phyloP scores from a whole-genome alignment of 2,113 vertebrate species.

The Crocuta crocuta region DNA sequence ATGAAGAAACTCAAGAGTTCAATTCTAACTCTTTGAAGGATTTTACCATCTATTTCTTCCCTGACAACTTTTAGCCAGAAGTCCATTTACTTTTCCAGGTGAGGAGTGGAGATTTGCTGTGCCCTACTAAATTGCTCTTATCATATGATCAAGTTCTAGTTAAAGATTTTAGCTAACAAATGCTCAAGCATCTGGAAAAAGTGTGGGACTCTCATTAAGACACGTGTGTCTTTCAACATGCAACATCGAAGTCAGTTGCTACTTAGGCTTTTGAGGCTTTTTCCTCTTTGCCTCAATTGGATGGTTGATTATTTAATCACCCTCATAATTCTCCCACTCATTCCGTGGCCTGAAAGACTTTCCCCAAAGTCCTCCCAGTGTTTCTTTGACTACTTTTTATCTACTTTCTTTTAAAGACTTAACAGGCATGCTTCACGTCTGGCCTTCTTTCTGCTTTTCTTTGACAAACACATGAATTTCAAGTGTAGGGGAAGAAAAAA shows the following conservation, averaged over 20 bases:
- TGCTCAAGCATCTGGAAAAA: not conserved
- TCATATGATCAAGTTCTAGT: not conserved
- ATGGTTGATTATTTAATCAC: not conserved
- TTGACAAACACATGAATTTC: not conserved
- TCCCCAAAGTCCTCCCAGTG: not conserved
- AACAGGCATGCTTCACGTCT: not conserved
- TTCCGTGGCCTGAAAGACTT: not conserved
- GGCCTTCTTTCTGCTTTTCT: not conserved
- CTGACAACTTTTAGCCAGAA: not conserved
- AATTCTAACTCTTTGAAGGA: slow-evolving; percentile 38
- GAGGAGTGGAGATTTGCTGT: not conserved
- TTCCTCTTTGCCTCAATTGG: not conserved
- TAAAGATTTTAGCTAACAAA: slow-evolving; percentile 22
- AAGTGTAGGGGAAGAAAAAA: not conserved
- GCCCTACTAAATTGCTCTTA: not conserved
- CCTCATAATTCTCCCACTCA: not conserved
- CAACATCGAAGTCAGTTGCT: not conserved
- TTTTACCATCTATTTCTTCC: not conserved
- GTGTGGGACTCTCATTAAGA: not conserved
- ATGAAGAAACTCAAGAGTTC: not conserved
- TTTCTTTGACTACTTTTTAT: not conserved
- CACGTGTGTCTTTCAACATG: not conserved
- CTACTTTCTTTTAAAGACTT: not conserved
- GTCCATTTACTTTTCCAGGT: not conserved
- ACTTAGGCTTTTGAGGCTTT: not conserved